Base-by-base conservation (phyloP, 2,797 vertebrate genomes). In the Adrianichthys oophorus region DNA sequence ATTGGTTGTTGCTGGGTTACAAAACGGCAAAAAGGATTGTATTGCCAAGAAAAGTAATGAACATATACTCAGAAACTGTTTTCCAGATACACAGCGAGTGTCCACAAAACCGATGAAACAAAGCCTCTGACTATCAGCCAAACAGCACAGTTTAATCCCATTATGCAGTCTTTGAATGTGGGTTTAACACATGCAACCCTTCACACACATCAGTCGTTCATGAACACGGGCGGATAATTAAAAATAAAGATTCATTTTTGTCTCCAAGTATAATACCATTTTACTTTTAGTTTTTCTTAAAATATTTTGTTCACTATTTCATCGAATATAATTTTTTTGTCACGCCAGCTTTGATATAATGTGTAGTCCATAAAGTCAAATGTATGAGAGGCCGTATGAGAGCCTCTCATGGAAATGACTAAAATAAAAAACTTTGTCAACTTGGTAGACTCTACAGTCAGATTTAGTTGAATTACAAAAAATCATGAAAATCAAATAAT, bases 91-190 rank as follows among this genome's bases (percentile, higher is more conserved):
- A 59, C 72, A 58, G 70, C 4, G 19, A 70, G 55, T 48, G 56
- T 78, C 62, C 72, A 74, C 41, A n/a, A 1, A 4, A 45, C 66
- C 13, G 10, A 44, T 15, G 50, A 70, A 70, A 74, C 68, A 85
- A 80, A 82, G 76, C 60, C 62, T 26, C 1, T 0, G 66, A 73
- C 72, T 66, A 83, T 78, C 75, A 73, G 55, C 65, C 61, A 53
- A 82, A 78, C 19, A 54, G 55, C 65, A 56, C 15, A 8, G 52
- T 57, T 52, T 84, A 83, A 86, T 87, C 79, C 79, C 61, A 80
- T 84, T 70, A 76, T 70, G 46, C 58, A 2, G 61, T 60, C 58
- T 78, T 72, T 76, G 70, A 79, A 59, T 70, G 56, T 10, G 1
- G 59, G 55, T 70, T 73, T 49, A 21, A 52, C 48, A 50, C 52